Evolutionary conservation across 2,888 invertebrate genomes (phyloP), one percentile per base, ranked within the genome.

Genomic region (Bellardia bayeri): DNA sequence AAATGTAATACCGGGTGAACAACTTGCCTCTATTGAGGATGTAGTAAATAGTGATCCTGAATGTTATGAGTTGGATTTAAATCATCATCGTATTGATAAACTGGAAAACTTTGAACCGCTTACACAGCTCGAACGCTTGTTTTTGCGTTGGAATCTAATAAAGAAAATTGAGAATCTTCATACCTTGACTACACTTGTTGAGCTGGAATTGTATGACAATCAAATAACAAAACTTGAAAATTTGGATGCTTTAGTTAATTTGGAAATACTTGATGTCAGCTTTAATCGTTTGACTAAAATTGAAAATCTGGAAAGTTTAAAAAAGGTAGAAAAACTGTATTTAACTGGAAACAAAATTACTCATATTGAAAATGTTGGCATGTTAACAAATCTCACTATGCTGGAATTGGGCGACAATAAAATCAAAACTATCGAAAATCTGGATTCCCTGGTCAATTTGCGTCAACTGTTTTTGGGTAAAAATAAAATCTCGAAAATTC

Each of bases 161-260:
- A 98, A 97, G 92, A 97, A 97, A 93, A 98, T 99, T 90, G 98
- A 99, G 93, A 98, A 98, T 91, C 93, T 99, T 42, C 94, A 95
- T 71, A 96, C 96, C 0, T 94, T 99, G 30, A 95, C 95, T 2
- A 97, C 96, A 0, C 94, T 99, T 13, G 95, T 95, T 23, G 98
- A 99, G 92, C 94, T 99, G 68, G 99, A 99, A 92, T 94, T 99
- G 5, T 99, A 99, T 93, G 99, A 99, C 93, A 99, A 99, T 94
- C 99, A 99, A 94, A 96, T 99, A 74, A 96, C 96, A 0, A 95
- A 96, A 89, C 98, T 99, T 90, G 98, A 98, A 93, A 98, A 98
- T 93, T 94, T 99, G 82, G 97, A 97, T 80, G 93, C 95, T 13
- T 95, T 99, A 13, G 96, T 97, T 2, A 98, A 99, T 94, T 94